Percentiles rank a stretch among this genome's conserved stretches.
Conservation (phyloP, 2,888 invertebrate genomes). For the Polydrusus pterygomalis region DNA sequence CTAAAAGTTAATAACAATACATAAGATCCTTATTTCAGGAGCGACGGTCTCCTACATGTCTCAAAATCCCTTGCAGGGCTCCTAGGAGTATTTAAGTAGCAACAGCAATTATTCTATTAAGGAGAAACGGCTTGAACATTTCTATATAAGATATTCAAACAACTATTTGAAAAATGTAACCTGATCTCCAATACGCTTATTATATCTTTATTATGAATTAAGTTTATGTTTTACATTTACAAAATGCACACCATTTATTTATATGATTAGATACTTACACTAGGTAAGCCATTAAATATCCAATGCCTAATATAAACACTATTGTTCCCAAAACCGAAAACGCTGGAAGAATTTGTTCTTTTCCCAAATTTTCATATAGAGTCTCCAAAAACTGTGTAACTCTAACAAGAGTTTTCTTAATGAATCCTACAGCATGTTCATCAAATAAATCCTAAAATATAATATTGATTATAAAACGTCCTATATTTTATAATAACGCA, state of each 20-base stretch:
- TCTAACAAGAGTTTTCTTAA: slow-evolving; percentile 81
- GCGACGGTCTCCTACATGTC: too few relatives aligned
- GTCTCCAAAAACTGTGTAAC: slow-evolving; percentile 82
- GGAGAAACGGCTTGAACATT: too few relatives aligned
- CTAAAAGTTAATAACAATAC: slow-evolving; percentile 36
- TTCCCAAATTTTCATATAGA: slow-evolving; percentile 81
- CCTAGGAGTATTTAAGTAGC: background rate
- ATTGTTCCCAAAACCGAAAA: slow-evolving; percentile 86
- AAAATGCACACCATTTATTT: background rate
- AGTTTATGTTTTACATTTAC: too few relatives aligned
- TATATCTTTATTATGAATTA: too few relatives aligned
- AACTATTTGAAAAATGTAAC: background rate
- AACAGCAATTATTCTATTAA: background rate
- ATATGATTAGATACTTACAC: slow-evolving; percentile 74
- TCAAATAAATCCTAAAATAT: slow-evolving; percentile 82
- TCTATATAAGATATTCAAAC: too few relatives aligned
- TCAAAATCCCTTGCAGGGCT: background rate
- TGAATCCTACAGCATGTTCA: slow-evolving; percentile 84
- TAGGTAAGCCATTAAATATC: slow-evolving; percentile 90
- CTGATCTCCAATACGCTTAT: background rate
- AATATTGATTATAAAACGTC: too few relatives aligned
- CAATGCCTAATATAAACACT: slow-evolving; percentile 84
- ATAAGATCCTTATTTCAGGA: too few relatives aligned
- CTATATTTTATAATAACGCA: too few relatives aligned
- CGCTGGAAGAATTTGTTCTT: slow-evolving; percentile 86